Conservation (phyloP, 2,888 invertebrate genomes). For the Auanema sp. region DNA sequence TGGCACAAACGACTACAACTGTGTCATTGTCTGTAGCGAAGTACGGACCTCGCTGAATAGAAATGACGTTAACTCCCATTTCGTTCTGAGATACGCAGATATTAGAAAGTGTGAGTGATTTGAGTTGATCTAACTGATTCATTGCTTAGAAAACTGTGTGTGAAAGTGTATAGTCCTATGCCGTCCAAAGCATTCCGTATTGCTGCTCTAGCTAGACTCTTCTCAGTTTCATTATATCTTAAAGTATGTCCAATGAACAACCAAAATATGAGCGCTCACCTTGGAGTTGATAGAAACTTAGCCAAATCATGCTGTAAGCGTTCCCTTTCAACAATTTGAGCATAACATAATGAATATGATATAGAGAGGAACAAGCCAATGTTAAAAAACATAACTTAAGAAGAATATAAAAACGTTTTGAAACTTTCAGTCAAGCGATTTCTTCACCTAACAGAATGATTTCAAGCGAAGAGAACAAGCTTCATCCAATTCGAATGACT, state of each 20-base stretch:
- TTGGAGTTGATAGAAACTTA: constrained; percentile 35
- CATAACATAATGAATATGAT: not conserved
- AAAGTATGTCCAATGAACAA: too few relatives aligned
- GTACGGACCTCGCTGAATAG: constrained; percentile 35
- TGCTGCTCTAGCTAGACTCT: constrained; percentile 25
- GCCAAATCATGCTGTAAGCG: constrained; percentile 39
- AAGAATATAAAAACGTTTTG: too few relatives aligned
- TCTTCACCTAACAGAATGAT: too few relatives aligned
- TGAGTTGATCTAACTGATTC: constrained; percentile 30
- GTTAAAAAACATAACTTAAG: too few relatives aligned
- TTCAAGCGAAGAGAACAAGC: too few relatives aligned
- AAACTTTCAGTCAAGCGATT: too few relatives aligned
- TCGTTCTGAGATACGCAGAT: constrained; percentile 29
- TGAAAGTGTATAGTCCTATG: constrained; percentile 34
- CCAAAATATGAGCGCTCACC: too few relatives aligned
- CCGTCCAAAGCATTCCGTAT: constrained; percentile 37
- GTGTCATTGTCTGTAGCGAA: constrained; percentile 37
- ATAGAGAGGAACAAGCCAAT: too few relatives aligned
- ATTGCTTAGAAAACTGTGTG: constrained; percentile 38
- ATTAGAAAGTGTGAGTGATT: not conserved
- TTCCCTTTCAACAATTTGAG: constrained; percentile 37
- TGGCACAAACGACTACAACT: constrained; percentile 35
- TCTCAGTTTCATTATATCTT: constrained; percentile 40
- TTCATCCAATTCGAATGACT: too few relatives aligned
- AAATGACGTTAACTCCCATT: constrained; percentile 42